phyloP scores from a whole-genome alignment of 2,113 vertebrate genomes.

The Brachionichthys hirsutus region DNA sequence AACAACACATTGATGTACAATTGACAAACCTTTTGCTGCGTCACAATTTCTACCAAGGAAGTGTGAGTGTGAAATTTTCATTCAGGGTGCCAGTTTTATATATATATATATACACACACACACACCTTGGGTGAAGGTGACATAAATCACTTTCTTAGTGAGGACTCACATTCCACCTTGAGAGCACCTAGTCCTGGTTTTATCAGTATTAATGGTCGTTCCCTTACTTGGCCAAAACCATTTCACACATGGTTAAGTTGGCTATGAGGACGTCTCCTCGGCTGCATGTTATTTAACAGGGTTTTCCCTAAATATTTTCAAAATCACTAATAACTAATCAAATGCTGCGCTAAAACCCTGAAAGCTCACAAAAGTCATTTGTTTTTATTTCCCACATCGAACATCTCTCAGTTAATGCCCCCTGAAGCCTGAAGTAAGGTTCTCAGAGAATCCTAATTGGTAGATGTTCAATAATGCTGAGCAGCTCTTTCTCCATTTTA shows the following conservation, averaged over 20 bases:
- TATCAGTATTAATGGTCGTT: slow-evolving; percentile 84
- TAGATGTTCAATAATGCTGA: slow-evolving; percentile 64
- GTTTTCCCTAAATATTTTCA: slow-evolving; percentile 75
- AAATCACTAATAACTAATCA: slow-evolving; percentile 72
- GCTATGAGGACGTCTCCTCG: slow-evolving; percentile 77
- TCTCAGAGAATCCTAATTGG: slow-evolving; percentile 61
- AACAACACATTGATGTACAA: too few relatives aligned
- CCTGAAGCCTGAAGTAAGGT: slow-evolving; percentile 22
- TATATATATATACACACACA: too few relatives aligned
- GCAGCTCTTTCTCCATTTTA: slow-evolving; percentile 24
- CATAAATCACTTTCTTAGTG: slow-evolving; percentile 80
- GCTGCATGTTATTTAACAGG: slow-evolving; percentile 76
- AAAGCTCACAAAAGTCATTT: slow-evolving; percentile 62
- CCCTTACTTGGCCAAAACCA: slow-evolving; percentile 81
- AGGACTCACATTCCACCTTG: slow-evolving; percentile 80
- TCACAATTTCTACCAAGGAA: not conserved
- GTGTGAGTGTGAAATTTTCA: slow-evolving; percentile 31
- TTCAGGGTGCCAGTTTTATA: slow-evolving; percentile 45
- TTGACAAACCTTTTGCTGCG: too few relatives aligned
- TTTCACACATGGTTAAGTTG: slow-evolving; percentile 83
- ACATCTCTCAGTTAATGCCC: slow-evolving; percentile 34
- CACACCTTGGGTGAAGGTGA: slow-evolving; percentile 77
- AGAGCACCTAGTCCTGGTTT: slow-evolving; percentile 76
- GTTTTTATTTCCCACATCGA: slow-evolving; percentile 41
- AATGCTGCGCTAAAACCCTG: slow-evolving; percentile 63